These are phyloP conservation scores for Cervus canadensis DNA, from an alignment of 2,113 vertebrate genomes.

Conservation along the genomic window DNA sequence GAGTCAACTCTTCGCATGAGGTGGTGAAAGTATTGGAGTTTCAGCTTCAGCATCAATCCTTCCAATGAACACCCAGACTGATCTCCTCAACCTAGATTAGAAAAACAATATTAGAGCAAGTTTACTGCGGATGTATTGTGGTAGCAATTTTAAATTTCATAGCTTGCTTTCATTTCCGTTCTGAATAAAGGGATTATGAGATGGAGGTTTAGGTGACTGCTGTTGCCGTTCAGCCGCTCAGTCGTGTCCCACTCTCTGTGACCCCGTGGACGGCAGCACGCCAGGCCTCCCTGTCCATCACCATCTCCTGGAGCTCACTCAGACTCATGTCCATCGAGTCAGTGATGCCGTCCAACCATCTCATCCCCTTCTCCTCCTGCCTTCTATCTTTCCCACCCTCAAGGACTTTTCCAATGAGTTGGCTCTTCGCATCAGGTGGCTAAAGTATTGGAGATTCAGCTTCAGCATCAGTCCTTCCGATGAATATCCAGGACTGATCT, in stretches of 20 bases:
- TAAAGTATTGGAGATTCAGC: not conserved
- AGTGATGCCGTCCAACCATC: not conserved
- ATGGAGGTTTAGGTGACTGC: not conserved
- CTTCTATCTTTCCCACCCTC: not conserved
- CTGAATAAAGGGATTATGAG: not conserved
- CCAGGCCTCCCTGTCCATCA: not conserved
- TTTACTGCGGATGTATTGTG: not conserved
- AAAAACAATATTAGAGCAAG: not conserved
- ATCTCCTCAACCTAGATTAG: not conserved
- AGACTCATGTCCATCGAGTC: not conserved
- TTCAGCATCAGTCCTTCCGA: not conserved
- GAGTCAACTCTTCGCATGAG: too few species aligned
- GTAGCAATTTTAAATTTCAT: not conserved
- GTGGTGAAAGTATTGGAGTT: too few species aligned
- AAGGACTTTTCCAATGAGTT: not conserved
- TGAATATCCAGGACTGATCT: not conserved
- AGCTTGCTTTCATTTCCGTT: not conserved
- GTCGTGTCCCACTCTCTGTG: not conserved
- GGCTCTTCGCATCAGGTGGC: not conserved
- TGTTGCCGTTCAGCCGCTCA: not conserved
- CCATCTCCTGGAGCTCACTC: not conserved
- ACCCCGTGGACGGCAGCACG: rapidly evolving
- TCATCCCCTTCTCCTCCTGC: not conserved
- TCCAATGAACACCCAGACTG: too few species aligned
- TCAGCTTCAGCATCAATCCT: too few species aligned